Evolutionary conservation across 2,797 vertebrate genomes (phyloP).

Genomic region (Bradypus variegatus): DNA sequence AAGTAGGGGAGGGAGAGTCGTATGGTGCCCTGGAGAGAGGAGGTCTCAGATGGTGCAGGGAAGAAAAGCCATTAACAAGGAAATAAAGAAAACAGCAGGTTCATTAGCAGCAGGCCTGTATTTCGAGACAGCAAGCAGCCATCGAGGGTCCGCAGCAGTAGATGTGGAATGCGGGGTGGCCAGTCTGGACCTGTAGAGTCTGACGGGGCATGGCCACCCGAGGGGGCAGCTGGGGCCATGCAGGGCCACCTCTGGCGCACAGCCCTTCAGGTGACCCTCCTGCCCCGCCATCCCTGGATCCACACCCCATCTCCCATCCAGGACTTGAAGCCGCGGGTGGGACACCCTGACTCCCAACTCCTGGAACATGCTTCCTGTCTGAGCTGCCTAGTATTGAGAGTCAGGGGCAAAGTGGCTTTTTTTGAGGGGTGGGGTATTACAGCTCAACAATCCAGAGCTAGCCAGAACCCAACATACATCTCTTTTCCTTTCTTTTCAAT

Average conservation of each 20-base stretch:
- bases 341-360: constrained; percentile 54
- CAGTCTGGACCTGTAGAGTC: no score
- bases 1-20: neutral
- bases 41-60: neutral
- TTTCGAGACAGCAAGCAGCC: neutral
- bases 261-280: neutral
- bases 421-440: neutral
- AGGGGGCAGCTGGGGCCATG: neutral
- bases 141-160: neutral
- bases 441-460: neutral
- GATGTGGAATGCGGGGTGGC: neutral
- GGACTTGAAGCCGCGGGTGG: neutral
- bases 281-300: neutral
- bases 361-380: constrained; percentile 63
- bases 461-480: constrained; percentile 20
- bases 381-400: constrained; percentile 61
- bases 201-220: neutral
- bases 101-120: neutral
- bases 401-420: constrained; percentile 61
- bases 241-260: neutral
- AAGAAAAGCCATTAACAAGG: constrained; percentile 46
- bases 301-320: neutral
- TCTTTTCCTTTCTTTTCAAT: constrained; percentile 46
- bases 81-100: constrained; percentile 46
- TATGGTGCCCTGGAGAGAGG: neutral